Evolutionary conservation across 2,888 invertebrate genomes (phyloP), one percentile per base, ranked within the genome.

Genomic region (Nomada hirtipes): DNA sequence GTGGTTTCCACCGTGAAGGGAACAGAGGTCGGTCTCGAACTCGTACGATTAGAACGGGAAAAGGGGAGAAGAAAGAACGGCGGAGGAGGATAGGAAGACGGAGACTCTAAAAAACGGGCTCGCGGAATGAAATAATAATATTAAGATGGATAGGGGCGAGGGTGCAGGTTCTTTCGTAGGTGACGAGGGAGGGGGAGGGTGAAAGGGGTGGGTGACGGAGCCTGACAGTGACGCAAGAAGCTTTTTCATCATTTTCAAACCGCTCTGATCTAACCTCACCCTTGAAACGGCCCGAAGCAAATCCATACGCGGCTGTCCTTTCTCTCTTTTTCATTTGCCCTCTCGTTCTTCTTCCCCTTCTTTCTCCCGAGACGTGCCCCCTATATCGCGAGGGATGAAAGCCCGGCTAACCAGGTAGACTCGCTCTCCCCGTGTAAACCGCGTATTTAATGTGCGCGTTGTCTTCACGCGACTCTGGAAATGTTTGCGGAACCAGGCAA

Each of bases 81-180:
- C 64, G 47, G 57, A 71, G 82, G 80, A 47, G 53, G 29, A 47
- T 26, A 55, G 42, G 15, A 23, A 64, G 59, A 50, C 60, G 64
- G 74, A 84, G 85, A 78, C 84, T 87, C 83, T 90, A 89, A 89
- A 91, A 91, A 90, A 85, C 89, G 86, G 85, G 86, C 90, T 89
- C 90, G 89, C 90, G 91, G 90, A 93, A 93, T 93, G 93, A 92
- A 93, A 92, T 93, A 93, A 93, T 93, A 93, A 93, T 92, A 93
- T 93, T 93, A 93, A 93, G 92, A 92, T 92, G 92, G 91, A 93
- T 92, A 90, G 91, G 85, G 79, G 78, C 84, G 83, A 82, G 81
- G 81, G 83, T 60, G 85, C 79, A 86, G 86, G 89, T 86, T 89
- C 85, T 83, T 87, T 86, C 79, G 85, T 86, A 87, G 87, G 82